Conservation (phyloP, 2,797 vertebrate genomes). For the Artibeus jamaicensis region DNA sequence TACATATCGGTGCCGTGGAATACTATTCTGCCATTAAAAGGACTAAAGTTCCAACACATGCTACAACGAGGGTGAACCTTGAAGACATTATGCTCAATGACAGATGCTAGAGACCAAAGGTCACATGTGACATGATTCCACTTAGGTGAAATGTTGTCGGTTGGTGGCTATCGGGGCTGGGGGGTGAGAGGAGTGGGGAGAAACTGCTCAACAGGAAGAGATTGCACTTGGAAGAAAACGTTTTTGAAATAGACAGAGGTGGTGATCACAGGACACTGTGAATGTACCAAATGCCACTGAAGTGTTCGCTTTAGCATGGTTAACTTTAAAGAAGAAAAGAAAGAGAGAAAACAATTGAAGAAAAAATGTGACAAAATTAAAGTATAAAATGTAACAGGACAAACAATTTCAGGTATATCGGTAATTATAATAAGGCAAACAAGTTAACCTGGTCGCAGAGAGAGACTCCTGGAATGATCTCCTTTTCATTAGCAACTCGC, state of each 20-base stretch:
- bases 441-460: not conserved
- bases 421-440: not conserved
- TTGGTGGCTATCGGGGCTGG: not conserved
- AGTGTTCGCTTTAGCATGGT: not conserved
- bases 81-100: not conserved
- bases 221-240: not conserved
- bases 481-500: not conserved
- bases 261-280: not conserved
- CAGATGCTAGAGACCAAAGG: not conserved
- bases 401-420: not conserved
- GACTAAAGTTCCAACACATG: not conserved
- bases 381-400: not conserved
- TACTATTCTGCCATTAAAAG: not conserved
- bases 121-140: not conserved
- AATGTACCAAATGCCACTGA: not conserved
- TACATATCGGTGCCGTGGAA: not conserved
- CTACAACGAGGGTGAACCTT: not conserved
- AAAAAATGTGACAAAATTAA: not conserved
- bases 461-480: not conserved
- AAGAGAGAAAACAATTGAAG: not conserved
- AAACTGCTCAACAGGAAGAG: not conserved
- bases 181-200: not conserved
- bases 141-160: not conserved
- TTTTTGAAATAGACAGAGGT: not conserved
- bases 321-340: not conserved